Evolutionary conservation across 2,113 vertebrate genomes (phyloP).

Genomic region (Theristicus caerulescens): DNA sequence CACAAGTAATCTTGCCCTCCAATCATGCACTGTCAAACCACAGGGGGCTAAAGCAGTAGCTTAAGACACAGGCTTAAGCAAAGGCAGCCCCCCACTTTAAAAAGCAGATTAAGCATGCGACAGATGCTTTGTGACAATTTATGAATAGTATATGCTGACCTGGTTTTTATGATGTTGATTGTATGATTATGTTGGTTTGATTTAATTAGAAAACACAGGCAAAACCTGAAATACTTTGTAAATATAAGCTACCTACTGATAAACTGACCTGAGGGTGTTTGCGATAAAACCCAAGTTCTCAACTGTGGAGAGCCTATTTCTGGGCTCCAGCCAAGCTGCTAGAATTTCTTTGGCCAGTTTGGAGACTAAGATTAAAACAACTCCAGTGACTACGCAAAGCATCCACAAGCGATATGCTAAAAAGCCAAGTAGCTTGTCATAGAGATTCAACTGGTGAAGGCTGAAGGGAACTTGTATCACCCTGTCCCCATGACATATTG

Average conservation of each 20-base stretch:
- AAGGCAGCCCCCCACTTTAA: background rate
- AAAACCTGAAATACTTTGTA: background rate
- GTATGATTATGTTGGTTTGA: background rate
- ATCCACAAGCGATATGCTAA: background rate
- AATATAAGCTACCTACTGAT: background rate
- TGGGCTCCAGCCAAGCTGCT: background rate
- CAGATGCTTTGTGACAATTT: constrained; percentile 38
- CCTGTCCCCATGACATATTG: background rate
- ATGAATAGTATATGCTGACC: constrained; percentile 15
- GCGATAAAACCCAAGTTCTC: background rate
- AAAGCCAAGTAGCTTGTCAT: background rate
- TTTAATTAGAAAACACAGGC: constrained; percentile 10
- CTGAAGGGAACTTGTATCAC: background rate
- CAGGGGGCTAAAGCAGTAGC: background rate
- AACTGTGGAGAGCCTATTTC: background rate
- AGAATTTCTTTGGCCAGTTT: background rate
- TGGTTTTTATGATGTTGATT: background rate
- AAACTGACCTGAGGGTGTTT: too few species aligned
- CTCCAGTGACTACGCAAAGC: background rate
- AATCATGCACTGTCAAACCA: background rate
- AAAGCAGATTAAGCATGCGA: constrained; percentile 29
- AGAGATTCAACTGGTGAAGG: background rate
- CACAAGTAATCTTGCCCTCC: background rate
- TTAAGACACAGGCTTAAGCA: constrained; percentile 13
- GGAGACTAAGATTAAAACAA: background rate